Evolutionary conservation across 1,140 invertebrate genomes (phyloP).

Genomic region (Leptinotarsa defecta): DNA sequence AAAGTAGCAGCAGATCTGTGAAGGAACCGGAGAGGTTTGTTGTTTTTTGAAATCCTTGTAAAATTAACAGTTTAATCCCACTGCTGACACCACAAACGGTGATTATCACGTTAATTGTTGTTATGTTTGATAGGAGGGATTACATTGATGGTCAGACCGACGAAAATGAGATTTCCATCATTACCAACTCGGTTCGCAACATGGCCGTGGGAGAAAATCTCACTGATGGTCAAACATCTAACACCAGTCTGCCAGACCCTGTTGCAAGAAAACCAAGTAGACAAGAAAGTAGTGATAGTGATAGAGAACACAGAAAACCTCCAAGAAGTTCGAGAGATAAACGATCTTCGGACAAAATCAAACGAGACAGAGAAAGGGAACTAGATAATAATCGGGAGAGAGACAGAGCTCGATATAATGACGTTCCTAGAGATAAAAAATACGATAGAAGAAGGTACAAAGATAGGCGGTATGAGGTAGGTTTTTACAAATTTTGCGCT

Average conservation of each 20-base stretch:
- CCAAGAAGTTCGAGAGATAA: slow-evolving; percentile 39
- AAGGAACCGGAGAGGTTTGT: neutral
- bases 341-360: slow-evolving; percentile 29
- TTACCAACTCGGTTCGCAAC: slow-evolving; percentile 45
- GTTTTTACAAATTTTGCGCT: neutral
- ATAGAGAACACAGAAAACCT: slow-evolving; percentile 41
- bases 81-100: slow-evolving; percentile 38
- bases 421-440: slow-evolving; percentile 34
- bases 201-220: slow-evolving; percentile 49
- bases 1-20: neutral
- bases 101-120: slow-evolving; percentile 42
- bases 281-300: slow-evolving; percentile 52
- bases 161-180: slow-evolving; percentile 36
- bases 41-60: neutral
- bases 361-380: slow-evolving; percentile 34
- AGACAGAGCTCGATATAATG: slow-evolving; percentile 26
- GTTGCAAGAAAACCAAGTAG: slow-evolving; percentile 35
- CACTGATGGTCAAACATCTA: slow-evolving; percentile 41
- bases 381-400: slow-evolving; percentile 28
- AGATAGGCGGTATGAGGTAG: slow-evolving; percentile 50
- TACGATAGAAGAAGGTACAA: slow-evolving; percentile 57
- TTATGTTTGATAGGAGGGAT: slow-evolving; percentile 45
- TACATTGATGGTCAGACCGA: slow-evolving; percentile 41
- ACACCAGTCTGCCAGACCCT: slow-evolving; percentile 32
- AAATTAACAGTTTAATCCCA: neutral